A percentile compares a stretch with the other conserved stretches of the same genome.
Conservation (phyloP, 2,113 vertebrate species). For the Anolis carolinensis region DNA sequence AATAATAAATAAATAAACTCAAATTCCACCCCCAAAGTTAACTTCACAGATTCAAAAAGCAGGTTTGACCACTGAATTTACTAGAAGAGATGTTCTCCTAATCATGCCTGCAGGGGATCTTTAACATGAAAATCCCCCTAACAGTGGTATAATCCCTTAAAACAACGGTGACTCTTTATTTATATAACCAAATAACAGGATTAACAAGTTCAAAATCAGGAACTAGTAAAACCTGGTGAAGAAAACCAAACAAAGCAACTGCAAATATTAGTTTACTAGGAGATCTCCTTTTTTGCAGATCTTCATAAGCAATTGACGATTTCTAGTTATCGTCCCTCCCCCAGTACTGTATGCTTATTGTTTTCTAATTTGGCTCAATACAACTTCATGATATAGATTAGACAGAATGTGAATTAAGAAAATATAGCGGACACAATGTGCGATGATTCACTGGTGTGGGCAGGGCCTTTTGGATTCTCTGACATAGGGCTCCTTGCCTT, state of each 20-base stretch:
- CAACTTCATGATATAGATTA: neutral
- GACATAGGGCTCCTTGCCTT: too few species aligned
- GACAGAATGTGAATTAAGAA: neutral
- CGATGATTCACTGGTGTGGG: neutral
- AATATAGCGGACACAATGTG: neutral
- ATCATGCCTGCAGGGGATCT: conserved; percentile 6
- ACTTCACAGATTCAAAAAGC: conserved; percentile 30
- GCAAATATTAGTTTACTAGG: neutral
- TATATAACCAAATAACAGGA: conserved; percentile 16
- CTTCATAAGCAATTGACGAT: neutral
- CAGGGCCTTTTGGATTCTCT: too few species aligned
- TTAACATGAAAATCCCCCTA: conserved; percentile 12
- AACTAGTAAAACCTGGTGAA: neutral
- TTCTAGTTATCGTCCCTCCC: neutral
- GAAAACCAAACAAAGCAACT: neutral
- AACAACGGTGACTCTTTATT: conserved; percentile 5
- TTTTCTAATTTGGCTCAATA: neutral
- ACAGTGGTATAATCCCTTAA: conserved; percentile 29
- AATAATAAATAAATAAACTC: fast-evolving
- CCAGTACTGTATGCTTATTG: neutral
- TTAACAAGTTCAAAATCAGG: conserved; percentile 28
- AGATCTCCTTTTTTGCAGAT: neutral
- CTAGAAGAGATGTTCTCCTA: neutral
- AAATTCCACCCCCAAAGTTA: conserved; percentile 1
- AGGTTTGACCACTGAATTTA: conserved; percentile 13